Conservation (phyloP, 2,797 vertebrate genomes). For the Microchirus variegatus region DNA sequence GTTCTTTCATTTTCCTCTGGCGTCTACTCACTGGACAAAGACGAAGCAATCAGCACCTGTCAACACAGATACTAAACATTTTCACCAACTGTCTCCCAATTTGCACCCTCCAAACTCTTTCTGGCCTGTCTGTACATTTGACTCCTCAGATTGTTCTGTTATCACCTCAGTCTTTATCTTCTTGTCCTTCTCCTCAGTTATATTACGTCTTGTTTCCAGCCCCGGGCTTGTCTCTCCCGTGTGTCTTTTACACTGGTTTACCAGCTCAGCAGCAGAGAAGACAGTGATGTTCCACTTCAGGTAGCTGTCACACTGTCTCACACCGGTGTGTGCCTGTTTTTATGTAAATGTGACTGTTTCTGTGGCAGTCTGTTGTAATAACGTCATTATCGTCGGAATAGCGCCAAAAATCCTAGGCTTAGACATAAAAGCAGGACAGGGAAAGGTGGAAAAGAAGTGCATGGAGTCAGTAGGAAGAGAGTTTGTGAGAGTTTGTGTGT, state of each 20-base stretch:
- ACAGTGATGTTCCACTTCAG: slow-evolving; percentile 17
- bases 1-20: slow-evolving; percentile 24
- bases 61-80: slow-evolving; percentile 34
- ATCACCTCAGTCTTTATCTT: slow-evolving; percentile 19
- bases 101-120: slow-evolving; percentile 14
- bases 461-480: neutral
- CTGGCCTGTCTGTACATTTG: neutral
- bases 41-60: slow-evolving; percentile 49
- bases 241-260: slow-evolving; percentile 15
- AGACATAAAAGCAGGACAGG: neutral
- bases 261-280: slow-evolving; percentile 23
- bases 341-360: slow-evolving; percentile 19
- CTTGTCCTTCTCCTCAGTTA: slow-evolving; percentile 16
- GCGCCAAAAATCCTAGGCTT: neutral
- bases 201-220: slow-evolving; percentile 5
- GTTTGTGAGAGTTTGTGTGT: neutral
- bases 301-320: slow-evolving; percentile 28
- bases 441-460: neutral
- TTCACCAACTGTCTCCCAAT: slow-evolving; percentile 18
- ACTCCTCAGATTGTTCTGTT: slow-evolving; percentile 1
- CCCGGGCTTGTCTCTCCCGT: neutral
- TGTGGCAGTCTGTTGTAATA: neutral
- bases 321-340: slow-evolving; percentile 15
- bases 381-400: neutral
- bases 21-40: slow-evolving; percentile 38